Conservation (phyloP, 2,888 invertebrate genomes). For the Adelphocoris suturalis region DNA sequence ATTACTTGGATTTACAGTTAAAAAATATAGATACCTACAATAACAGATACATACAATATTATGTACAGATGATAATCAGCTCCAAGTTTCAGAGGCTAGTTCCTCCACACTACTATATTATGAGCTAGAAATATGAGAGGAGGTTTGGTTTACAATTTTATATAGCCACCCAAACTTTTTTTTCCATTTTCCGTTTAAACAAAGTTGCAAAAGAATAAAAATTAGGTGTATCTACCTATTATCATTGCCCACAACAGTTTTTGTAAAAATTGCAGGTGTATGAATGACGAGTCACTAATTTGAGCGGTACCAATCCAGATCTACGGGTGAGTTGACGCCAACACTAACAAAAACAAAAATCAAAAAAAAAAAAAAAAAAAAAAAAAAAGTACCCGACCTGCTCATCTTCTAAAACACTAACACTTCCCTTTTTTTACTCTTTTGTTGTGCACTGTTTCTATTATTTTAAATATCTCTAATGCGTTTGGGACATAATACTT, state of each 20-base stretch:
- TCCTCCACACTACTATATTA: too few relatives aligned
- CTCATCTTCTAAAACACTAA: constrained; percentile 66
- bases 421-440: not conserved
- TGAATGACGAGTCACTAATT: constrained; percentile 63
- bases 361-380: constrained; percentile 5
- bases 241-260: constrained; percentile 55
- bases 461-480: not conserved
- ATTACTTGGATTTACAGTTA: too few relatives aligned
- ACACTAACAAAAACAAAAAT: not conserved
- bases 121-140: too few relatives aligned
- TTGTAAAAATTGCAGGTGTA: constrained; percentile 69
- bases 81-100: too few relatives aligned
- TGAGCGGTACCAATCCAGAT: constrained; percentile 71
- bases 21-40: too few relatives aligned
- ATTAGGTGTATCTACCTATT: too few relatives aligned
- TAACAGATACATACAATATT: too few relatives aligned
- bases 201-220: too few relatives aligned
- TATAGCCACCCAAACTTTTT: too few relatives aligned
- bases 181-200: too few relatives aligned
- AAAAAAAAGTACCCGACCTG: constrained; percentile 30
- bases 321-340: constrained; percentile 62
- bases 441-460: not conserved
- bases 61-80: too few relatives aligned
- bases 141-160: too few relatives aligned
- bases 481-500: not conserved